Conservation (phyloP, 2,113 vertebrate species). For the Brachionichthys hirsutus region DNA sequence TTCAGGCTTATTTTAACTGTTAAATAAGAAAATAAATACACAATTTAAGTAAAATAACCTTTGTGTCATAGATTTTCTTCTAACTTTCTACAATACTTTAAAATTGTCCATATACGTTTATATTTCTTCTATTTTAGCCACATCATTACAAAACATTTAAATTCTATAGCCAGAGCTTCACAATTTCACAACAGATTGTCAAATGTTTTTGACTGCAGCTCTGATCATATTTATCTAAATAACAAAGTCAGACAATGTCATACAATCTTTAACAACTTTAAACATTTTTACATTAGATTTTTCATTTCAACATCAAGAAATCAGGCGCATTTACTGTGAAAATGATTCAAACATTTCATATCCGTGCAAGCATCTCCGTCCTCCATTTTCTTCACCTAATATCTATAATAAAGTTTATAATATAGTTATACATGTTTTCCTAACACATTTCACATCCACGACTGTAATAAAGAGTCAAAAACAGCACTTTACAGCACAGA, state of each 20-base stretch:
- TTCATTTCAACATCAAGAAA: slow-evolving; percentile 45
- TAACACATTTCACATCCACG: slow-evolving; percentile 60
- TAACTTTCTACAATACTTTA: slow-evolving; percentile 53
- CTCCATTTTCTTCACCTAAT: slow-evolving; percentile 48
- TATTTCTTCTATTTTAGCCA: slow-evolving; percentile 59
- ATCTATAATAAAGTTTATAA: slow-evolving; percentile 25
- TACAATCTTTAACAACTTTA: slow-evolving; percentile 40
- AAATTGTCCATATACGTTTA: slow-evolving; percentile 51
- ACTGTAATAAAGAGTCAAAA: slow-evolving; percentile 68
- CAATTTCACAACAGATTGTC: slow-evolving; percentile 51
- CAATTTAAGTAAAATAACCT: slow-evolving; percentile 70
- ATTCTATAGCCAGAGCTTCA: slow-evolving; percentile 54
- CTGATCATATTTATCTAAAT: slow-evolving; percentile 50
- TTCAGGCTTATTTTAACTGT: slow-evolving; percentile 62
- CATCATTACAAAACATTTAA: slow-evolving; percentile 58
- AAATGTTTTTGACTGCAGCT: slow-evolving; percentile 42
- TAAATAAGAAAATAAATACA: slow-evolving; percentile 79
- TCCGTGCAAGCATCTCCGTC: slow-evolving; percentile 32
- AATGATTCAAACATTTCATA: slow-evolving; percentile 43
- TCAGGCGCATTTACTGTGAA: slow-evolving; percentile 52
- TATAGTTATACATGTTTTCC: slow-evolving; percentile 33
- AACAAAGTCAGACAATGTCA: slow-evolving; percentile 37
- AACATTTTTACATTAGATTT: slow-evolving; percentile 42
- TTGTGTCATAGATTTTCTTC: slow-evolving; percentile 76
- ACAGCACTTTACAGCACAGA: slow-evolving; percentile 74